These are phyloP conservation scores for Amphipyra berbera DNA, from an alignment of 2,888 invertebrate species.

Conservation along the genomic window DNA sequence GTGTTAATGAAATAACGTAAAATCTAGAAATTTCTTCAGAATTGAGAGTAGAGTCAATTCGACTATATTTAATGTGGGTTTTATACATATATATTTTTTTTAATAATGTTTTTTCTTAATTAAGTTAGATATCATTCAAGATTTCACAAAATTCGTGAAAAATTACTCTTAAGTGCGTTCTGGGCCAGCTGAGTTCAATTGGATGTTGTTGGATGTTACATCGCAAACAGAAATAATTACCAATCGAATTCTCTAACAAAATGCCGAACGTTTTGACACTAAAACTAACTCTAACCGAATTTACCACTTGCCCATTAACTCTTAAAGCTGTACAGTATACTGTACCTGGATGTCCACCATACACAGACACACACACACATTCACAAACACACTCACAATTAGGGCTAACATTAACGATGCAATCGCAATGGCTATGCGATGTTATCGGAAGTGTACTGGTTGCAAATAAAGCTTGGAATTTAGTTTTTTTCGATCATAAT, in stretches of 20 bases:
- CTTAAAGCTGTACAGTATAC: conserved; percentile 10
- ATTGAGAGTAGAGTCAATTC: too few relatives aligned
- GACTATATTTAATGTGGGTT: too few relatives aligned
- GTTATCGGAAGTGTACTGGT: conserved; percentile 47
- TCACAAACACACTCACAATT: conserved; percentile 26
- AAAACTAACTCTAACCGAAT: conserved; percentile 4
- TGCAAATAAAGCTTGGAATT: conserved; percentile 15
- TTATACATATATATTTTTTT: too few relatives aligned
- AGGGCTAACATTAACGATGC: conserved; percentile 49
- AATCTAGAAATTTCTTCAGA: too few relatives aligned
- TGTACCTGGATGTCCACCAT: conserved; percentile 6
- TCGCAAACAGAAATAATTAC: too few relatives aligned
- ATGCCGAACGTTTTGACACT: neutral
- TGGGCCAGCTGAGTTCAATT: too few relatives aligned
- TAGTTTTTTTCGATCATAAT: neutral
- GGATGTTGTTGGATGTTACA: too few relatives aligned
- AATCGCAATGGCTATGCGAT: conserved; percentile 50
- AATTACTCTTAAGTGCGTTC: too few relatives aligned
- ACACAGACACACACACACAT: conserved; percentile 4
- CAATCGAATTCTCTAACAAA: neutral
- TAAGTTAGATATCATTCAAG: too few relatives aligned
- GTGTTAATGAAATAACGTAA: too few relatives aligned
- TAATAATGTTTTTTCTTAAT: too few relatives aligned
- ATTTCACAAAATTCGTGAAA: too few relatives aligned
- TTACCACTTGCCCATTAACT: conserved; percentile 8